phyloP scores from a whole-genome alignment of 2,113 vertebrate genomes.

The Aleadryas rufinucha region DNA sequence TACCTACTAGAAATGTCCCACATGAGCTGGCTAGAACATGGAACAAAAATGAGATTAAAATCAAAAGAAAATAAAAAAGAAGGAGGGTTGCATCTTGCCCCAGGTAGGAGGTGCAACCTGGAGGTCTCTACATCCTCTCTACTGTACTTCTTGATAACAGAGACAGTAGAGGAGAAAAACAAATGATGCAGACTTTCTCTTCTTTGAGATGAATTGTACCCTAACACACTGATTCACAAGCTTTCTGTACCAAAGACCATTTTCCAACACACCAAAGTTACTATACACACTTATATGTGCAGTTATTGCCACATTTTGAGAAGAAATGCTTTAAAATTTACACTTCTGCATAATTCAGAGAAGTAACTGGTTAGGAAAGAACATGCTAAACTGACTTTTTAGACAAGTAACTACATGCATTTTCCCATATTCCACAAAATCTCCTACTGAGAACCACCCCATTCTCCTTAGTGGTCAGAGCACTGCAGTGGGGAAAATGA shows the following conservation, averaged over 20 bases:
- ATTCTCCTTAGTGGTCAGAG: neutral
- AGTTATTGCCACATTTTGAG: neutral
- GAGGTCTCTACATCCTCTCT: neutral
- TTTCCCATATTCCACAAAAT: neutral
- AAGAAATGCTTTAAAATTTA: neutral
- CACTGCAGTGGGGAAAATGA: fast-evolving
- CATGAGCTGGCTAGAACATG: neutral
- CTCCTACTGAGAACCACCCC: neutral
- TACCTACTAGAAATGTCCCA: neutral
- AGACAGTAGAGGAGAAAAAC: neutral
- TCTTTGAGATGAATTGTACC: neutral
- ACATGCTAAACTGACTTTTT: neutral
- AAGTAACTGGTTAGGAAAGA: neutral
- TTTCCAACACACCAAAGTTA: neutral
- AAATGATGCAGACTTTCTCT: neutral
- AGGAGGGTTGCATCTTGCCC: neutral
- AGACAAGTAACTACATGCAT: neutral
- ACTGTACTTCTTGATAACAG: neutral
- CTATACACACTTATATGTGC: too few relatives aligned
- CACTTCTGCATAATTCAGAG: neutral
- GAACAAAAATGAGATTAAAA: neutral
- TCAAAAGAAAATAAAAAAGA: neutral
- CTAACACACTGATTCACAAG: neutral
- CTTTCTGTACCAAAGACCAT: neutral
- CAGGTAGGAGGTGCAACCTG: neutral